A percentile compares a stretch with the other conserved stretches of the same genome.
Evolutionary conservation across 2,888 invertebrate genomes (phyloP).

Genomic region (Psococerastis gibbosa): DNA sequence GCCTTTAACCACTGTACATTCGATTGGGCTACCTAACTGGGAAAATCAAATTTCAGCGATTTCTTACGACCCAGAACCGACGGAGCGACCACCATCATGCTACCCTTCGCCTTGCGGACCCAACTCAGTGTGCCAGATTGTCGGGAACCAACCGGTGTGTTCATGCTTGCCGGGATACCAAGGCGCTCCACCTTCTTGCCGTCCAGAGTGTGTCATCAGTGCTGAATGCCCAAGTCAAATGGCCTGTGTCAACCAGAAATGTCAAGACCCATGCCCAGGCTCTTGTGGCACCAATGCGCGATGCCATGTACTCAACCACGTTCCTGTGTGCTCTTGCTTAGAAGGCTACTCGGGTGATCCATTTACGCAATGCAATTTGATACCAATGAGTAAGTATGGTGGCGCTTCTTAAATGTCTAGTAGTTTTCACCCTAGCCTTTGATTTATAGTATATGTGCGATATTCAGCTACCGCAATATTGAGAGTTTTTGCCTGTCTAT

Average conservation of each 20-base stretch:
- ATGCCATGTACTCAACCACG: slow-evolving; percentile 59
- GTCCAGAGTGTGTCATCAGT: slow-evolving; percentile 61
- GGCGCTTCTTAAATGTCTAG: too few relatives aligned
- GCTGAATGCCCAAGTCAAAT: slow-evolving; percentile 59
- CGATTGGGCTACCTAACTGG: too few relatives aligned
- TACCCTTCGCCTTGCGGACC: slow-evolving; percentile 70
- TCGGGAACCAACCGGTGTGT: slow-evolving; percentile 54
- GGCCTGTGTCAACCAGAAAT: slow-evolving; percentile 60
- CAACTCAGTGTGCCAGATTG: slow-evolving; percentile 58
- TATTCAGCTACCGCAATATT: too few relatives aligned
- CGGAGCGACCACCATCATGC: slow-evolving; percentile 54
- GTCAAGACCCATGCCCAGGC: slow-evolving; percentile 64
- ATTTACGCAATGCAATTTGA: slow-evolving; percentile 47
- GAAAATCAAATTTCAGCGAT: slow-evolving; percentile 20
- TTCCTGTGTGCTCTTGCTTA: slow-evolving; percentile 61
- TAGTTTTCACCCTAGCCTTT: too few relatives aligned
- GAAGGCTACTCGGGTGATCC: slow-evolving; percentile 65
- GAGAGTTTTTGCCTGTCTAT: too few relatives aligned
- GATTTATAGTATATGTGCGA: too few relatives aligned
- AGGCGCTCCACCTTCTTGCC: slow-evolving; percentile 59
- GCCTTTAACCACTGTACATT: too few relatives aligned
- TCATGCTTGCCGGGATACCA: slow-evolving; percentile 59
- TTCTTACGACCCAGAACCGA: slow-evolving; percentile 23
- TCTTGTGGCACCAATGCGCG: slow-evolving; percentile 63
- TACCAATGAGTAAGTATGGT: slow-evolving; percentile 20